These are phyloP conservation scores for Ascaphus truei DNA, from an alignment of 2,113 vertebrate species.

Conservation along the genomic window DNA sequence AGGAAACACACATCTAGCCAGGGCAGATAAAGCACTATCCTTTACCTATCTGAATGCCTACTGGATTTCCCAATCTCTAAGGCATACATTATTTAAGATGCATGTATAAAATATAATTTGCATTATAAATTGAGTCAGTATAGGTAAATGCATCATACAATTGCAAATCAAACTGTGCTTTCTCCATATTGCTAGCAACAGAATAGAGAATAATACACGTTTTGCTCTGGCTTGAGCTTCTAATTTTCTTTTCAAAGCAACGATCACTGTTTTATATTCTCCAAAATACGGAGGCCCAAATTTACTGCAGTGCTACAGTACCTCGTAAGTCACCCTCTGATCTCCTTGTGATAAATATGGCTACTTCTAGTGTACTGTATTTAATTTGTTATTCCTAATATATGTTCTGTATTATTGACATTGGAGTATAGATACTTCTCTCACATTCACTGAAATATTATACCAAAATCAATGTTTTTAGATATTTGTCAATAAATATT, in stretches of 20 bases:
- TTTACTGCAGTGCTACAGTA: not conserved
- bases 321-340: too few relatives aligned
- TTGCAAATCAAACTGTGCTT: conserved; percentile 15
- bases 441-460: too few relatives aligned
- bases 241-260: too few relatives aligned
- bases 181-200: conserved; percentile 5
- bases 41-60: conserved; percentile 20
- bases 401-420: too few relatives aligned
- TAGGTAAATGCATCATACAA: conserved; percentile 19
- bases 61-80: conserved; percentile 29
- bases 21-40: conserved; percentile 33
- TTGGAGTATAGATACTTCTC: too few relatives aligned
- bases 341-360: too few relatives aligned
- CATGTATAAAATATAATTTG: conserved; percentile 37
- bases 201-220: conserved; percentile 15
- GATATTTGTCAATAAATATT: too few relatives aligned
- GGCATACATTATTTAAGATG: conserved; percentile 26
- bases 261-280: too few relatives aligned
- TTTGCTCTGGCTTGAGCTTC: too few relatives aligned
- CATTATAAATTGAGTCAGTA: conserved; percentile 34
- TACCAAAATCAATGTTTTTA: too few relatives aligned
- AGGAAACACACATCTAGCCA: conserved; percentile 17
- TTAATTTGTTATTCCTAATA: too few relatives aligned
- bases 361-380: too few relatives aligned
- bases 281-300: not conserved